A percentile compares a stretch with the other conserved stretches of the same genome.
phyloP scores from a whole-genome alignment of 1,140 invertebrate species.

The Pseudomyrmex sp. region DNA sequence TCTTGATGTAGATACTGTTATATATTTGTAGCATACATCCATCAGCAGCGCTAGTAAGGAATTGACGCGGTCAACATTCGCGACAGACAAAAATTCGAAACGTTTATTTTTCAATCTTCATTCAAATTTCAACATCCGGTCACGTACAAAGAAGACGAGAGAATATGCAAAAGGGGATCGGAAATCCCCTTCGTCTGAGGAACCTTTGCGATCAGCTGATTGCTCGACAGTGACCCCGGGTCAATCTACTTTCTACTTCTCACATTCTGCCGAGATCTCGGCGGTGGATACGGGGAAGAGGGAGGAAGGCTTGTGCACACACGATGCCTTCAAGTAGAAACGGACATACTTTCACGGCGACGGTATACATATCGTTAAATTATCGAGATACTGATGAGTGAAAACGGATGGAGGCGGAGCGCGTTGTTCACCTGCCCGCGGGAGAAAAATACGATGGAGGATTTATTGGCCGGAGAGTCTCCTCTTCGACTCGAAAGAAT shows the following conservation, averaged over 20 bases:
- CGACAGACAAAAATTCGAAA: not conserved
- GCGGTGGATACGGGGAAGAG: conserved; percentile 56
- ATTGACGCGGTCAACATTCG: not conserved
- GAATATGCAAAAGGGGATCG: conserved; percentile 10
- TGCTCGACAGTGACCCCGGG: conserved; percentile 73
- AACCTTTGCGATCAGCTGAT: conserved; percentile 72
- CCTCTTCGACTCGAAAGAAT: not conserved
- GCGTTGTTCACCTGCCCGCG: conserved; percentile 52
- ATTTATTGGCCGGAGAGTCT: conserved; percentile 41
- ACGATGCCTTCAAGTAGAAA: conserved; percentile 51
- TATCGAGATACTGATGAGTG: conserved; percentile 70
- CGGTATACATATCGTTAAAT: conserved; percentile 58
- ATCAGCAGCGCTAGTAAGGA: not conserved
- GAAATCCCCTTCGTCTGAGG: not conserved
- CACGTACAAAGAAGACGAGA: not conserved
- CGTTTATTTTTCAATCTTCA: conserved; percentile 2
- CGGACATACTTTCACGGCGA: conserved; percentile 75
- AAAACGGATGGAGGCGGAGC: conserved; percentile 70
- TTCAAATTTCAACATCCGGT: not conserved
- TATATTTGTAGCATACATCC: no score
- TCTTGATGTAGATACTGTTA: no score
- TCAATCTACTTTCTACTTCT: conserved; percentile 82
- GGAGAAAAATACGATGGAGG: conserved; percentile 42
- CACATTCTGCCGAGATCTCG: conserved; percentile 74
- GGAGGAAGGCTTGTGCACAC: conserved; percentile 36